Evolutionary conservation across 2,113 vertebrate species (phyloP).

Genomic region (Struthidea cinerea): DNA sequence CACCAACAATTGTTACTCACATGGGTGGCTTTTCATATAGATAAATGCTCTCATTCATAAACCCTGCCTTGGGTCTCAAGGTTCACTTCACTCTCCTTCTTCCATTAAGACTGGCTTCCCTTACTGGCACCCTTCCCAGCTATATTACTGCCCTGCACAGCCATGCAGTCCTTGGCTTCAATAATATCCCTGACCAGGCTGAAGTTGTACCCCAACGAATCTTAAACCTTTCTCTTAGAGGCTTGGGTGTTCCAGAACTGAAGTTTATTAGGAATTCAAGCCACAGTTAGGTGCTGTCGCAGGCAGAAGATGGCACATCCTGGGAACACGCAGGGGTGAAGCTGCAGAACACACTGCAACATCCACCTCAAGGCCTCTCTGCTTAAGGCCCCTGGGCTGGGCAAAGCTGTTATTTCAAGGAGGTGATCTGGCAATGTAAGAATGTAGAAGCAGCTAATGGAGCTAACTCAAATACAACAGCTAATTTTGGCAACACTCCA

Average conservation of each 20-base stretch:
- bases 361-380: neutral
- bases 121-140: neutral
- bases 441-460: neutral
- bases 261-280: neutral
- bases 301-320: neutral
- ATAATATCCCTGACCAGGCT: neutral
- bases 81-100: neutral
- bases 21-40: neutral
- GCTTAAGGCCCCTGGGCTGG: neutral
- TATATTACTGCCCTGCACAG: neutral
- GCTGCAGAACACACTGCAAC: neutral
- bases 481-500: neutral
- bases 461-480: neutral
- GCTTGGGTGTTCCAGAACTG: neutral
- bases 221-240: neutral
- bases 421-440: neutral
- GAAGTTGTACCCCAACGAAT: neutral
- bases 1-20: slow-evolving; percentile 15
- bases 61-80: neutral
- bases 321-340: neutral
- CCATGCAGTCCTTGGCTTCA: neutral
- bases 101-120: neutral
- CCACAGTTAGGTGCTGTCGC: accelerated
- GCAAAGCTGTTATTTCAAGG: neutral
- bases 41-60: slow-evolving; percentile 12